These are phyloP conservation scores for Tetranychus truncatus DNA, from an alignment of 2,888 invertebrate species.

Conservation along the genomic window DNA sequence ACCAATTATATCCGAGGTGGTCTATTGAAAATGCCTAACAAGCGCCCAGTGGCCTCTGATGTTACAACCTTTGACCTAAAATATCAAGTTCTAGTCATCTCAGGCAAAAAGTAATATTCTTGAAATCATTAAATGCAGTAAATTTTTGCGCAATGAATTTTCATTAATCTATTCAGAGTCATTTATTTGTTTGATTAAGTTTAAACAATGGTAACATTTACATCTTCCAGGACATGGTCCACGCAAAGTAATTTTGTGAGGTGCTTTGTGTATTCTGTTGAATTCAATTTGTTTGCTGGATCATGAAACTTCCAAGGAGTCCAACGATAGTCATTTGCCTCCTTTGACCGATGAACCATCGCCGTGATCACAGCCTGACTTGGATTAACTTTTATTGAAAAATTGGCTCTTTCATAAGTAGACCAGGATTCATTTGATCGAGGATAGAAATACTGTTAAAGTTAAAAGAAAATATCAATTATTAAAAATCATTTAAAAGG, in stretches of 20 bases:
- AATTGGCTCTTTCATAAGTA: background rate
- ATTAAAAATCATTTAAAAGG: too few species aligned
- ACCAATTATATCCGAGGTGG: too few species aligned
- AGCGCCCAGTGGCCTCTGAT: too few species aligned
- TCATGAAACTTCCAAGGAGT: background rate
- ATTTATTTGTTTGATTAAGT: background rate
- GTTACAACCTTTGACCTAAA: too few species aligned
- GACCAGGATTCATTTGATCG: background rate
- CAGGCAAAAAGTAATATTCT: too few species aligned
- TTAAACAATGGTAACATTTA: background rate
- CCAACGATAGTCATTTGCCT: background rate
- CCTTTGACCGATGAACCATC: background rate
- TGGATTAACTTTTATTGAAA: background rate
- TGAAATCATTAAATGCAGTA: too few species aligned
- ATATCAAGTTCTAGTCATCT: too few species aligned
- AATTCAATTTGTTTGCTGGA: background rate
- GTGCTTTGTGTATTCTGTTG: background rate
- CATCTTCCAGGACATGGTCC: background rate
- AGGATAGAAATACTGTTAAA: background rate
- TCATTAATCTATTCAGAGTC: background rate
- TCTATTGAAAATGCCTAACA: too few species aligned
- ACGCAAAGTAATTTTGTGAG: conserved; percentile 1
- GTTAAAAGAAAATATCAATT: background rate
- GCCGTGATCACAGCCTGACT: background rate
- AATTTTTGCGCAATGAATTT: too few species aligned